Base-by-base conservation (phyloP, 2,888 invertebrate genomes). In the Sminthurinus aureus region DNA sequence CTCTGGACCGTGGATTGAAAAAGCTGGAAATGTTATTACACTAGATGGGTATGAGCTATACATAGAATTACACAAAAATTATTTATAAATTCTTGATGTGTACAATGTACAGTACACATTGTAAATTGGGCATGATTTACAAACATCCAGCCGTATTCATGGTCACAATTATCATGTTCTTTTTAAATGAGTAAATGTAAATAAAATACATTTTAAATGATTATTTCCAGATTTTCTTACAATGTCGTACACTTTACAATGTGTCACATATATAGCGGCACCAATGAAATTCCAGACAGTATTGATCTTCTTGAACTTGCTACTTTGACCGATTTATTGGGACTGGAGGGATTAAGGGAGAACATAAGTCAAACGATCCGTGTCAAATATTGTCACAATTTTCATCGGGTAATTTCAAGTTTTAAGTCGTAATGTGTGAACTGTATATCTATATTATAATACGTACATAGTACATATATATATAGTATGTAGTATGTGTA, bases 221-320 rank as follows among this genome's bases (percentile, higher is more conserved):
- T n/a, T 66, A 26, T 20, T 79, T 66, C 85, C 91, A 95, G 95
- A 82, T 96, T 95, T 90, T 94, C 96, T 0, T 96, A 94, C 89
- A 94, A 94, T 86, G 94, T 95, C 0, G 96, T 97, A 4, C 95
- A 97, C 90, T 98, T 98, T 91, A 95, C 96, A 0, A 91, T 98
- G 84, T 95, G 96, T 89, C 98, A 98, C 90, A 96, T 98, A 87
- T 98, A 98, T 90, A 97, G 98, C 84, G 98, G 98, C 2, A 94
- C 96, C 51, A 95, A 96, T 66, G 94, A 95, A 88, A 95, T 98
- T 82, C 96, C 97, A 0, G 96, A 96, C 88, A 94, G 94, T 0
- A 94, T 97, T 86, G 95, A 95, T 90, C 93, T 97, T 77, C 94
- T 96, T 84, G 97, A 97, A 90, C 90, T 98, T 86, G 95, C 97